Evolutionary conservation across 1,140 invertebrate species (phyloP), one percentile per base, ranked within the genome.

Genomic region (Drosophila virilis): DNA sequence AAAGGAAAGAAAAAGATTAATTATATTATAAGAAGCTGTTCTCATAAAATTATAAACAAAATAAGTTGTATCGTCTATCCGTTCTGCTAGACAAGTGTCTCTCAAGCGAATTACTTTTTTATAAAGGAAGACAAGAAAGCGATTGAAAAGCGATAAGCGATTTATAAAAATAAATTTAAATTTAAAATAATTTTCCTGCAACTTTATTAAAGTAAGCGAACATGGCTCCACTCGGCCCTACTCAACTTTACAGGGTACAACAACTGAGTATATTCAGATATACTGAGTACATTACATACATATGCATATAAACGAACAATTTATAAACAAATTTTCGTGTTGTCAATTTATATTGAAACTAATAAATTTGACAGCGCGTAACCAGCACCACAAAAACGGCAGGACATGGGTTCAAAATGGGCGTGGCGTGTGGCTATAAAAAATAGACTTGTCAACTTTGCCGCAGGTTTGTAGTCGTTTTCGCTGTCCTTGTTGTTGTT

Each of bases 261-360:
- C 40, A 28, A 45, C 38, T 45, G 22, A 0, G 22, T 28, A 28
- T 28, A 28, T 28, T 5, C 12, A 37, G 13, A 50, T 64, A n/a
- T 43, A n/a, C 42, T 10, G 22, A 2, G 22, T 22, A 22, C 22
- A 22, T 22, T 10, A 7, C 45, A 42, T 43, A 64, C 8, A 51
- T 6, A 62, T 38, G 32, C 59, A 68, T 60, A 61, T 69, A 72
- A 61, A 72, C 54, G 75, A 69, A 75, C 66, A 72, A 71, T 71
- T 75, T 75, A 75, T 68, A 77, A 66, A 79, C 75, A 86, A 78
- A 88, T 88, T 86, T 71, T 46, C 68, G 70, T 60, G 79, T 79
- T 89, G 83, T 86, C 84, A 86, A 86, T 89, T 88, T 83, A 88
- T 86, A 86, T 89, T 61, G 79, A 80, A 86, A 83, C 83, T 89